Evolutionary conservation across 2,888 invertebrate species (phyloP).

Genomic region (Germaria angustata): DNA sequence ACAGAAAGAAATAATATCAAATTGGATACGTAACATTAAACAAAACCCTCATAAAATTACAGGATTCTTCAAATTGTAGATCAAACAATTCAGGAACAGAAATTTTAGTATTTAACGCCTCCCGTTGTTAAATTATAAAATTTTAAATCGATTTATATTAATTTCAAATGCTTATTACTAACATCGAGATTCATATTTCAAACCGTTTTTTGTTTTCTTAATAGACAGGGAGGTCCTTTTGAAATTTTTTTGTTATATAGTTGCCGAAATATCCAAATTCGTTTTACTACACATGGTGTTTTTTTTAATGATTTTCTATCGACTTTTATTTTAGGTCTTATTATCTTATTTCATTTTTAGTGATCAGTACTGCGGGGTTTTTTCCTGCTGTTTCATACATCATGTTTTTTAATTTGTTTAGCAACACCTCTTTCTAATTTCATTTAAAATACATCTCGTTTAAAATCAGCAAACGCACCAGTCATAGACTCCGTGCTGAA

Average conservation of each 20-base stretch:
- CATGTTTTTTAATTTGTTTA: constrained; percentile 51
- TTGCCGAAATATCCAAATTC: background rate
- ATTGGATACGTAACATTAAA: constrained; percentile 59
- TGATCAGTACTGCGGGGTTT: background rate
- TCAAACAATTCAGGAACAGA: background rate
- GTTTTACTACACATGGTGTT: constrained; percentile 48
- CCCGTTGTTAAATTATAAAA: constrained; percentile 28
- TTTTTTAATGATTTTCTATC: constrained; percentile 21
- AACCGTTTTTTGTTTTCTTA: background rate
- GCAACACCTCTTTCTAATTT: constrained; percentile 39
- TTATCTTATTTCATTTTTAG: background rate
- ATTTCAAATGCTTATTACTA: constrained; percentile 18
- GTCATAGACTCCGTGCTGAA: constrained; percentile 41
- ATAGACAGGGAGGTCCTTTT: constrained; percentile 47
- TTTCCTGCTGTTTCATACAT: background rate
- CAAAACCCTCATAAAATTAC: constrained; percentile 31
- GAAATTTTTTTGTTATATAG: background rate
- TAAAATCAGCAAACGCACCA: background rate
- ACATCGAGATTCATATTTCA: constrained; percentile 41
- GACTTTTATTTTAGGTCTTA: background rate
- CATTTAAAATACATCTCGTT: constrained; percentile 11
- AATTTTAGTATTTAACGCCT: constrained; percentile 47
- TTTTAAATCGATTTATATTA: constrained; percentile 19
- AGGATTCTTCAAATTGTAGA: constrained; percentile 21
- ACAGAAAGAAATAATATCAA: constrained; percentile 33